Base-by-base conservation (phyloP, 2,888 invertebrate genomes). In the Agrotis clavis region DNA sequence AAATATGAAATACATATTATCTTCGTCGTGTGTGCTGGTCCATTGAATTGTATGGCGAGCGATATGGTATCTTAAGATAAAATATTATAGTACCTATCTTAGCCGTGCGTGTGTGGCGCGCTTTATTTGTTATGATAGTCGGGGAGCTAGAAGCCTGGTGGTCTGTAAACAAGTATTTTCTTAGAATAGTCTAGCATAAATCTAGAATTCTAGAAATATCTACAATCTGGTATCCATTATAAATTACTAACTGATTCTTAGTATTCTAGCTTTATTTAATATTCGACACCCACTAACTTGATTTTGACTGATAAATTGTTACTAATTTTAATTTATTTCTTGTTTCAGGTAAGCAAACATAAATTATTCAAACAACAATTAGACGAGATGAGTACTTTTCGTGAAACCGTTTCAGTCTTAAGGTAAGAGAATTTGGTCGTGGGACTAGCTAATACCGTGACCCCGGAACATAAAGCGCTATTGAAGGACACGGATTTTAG, bases 301-400 rank as follows among this genome's bases (percentile, higher is more conserved):
- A 30, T 11, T 47, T 11, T 47, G 9, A 48, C n/a, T 1, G 1
- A 41, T 7, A 13, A n/a, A 14, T 16, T 41, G 1, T 14, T 53
- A 48, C 53, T 51, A 4, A 35, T 59, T 59, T 21, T 5, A 45
- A 11, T 45, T 67, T 71, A 64, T 62, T 81, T 70, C 73, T 89
- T 90, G 87, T 92, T 92, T 80, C 92, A 92, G 93, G 92, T 92
- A 92, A 92, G 90, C n/a, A 4, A 53, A n/a, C 41, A 18, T 14
- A 4, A 18, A 0, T 53, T 41, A 1, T 56, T 57, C 16, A 0
- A 7, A 16, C 50, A 19, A 35, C 18, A 14, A 51, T 21, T 1
- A 19, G 53, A 53, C 66, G 35, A 60, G 61, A 56, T 48, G 18
- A 13, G 2, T 4, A 59, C 19, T 2, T 16, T 35, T 16, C 2